A percentile compares a stretch with the other conserved stretches of the same genome.
Conservation (phyloP, 2,797 vertebrate genomes). For the Enteromius argenteus region DNA sequence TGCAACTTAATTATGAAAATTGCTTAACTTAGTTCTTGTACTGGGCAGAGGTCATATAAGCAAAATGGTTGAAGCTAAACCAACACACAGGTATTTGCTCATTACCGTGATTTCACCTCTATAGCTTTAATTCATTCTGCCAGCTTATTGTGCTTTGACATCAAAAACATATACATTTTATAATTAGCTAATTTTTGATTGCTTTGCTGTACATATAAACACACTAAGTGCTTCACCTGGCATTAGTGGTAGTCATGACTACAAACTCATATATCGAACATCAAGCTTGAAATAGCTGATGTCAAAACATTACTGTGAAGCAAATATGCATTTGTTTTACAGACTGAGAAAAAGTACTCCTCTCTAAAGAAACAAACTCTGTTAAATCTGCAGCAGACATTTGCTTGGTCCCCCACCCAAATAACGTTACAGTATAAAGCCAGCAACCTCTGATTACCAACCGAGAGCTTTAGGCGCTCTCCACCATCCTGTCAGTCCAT, state of each 20-base stretch:
- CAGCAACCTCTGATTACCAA: slow-evolving; percentile 43
- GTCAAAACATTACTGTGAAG: neutral
- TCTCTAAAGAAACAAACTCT: slow-evolving; percentile 13
- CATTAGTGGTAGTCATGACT: neutral
- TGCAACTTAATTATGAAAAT: neutral
- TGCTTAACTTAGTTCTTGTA: neutral
- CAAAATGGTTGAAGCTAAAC: neutral
- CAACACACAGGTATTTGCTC: neutral
- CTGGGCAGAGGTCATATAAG: neutral
- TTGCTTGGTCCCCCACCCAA: slow-evolving; percentile 40
- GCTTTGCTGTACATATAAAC: neutral
- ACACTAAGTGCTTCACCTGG: neutral
- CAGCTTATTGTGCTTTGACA: neutral
- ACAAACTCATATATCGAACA: neutral
- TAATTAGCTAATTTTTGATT: neutral
- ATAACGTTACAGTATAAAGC: slow-evolving; percentile 11
- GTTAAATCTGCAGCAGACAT: slow-evolving; percentile 9
- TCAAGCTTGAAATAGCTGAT: slow-evolving; percentile 19
- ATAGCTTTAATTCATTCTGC: neutral
- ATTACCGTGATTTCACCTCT: neutral
- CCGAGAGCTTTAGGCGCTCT: slow-evolving; percentile 43
- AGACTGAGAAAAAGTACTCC: neutral
- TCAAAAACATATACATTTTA: neutral
- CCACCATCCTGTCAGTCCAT: slow-evolving; percentile 53
- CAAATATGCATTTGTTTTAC: slow-evolving; percentile 22